These are phyloP conservation scores for Zaprionus bogoriensis DNA, from an alignment of 2,888 invertebrate genomes.

Conservation along the genomic window DNA sequence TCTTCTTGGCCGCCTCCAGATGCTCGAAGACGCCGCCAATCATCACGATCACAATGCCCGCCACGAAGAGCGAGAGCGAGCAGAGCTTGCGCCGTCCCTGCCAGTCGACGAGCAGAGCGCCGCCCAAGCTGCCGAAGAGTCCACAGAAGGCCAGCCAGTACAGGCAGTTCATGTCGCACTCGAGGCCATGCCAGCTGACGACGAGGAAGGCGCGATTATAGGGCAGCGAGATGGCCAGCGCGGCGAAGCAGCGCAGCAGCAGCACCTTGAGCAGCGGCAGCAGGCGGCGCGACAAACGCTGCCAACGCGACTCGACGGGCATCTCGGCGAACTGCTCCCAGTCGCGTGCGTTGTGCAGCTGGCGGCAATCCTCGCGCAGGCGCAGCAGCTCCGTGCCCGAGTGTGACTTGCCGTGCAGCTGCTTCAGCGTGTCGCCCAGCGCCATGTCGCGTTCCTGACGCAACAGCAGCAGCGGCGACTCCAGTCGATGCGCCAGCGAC, in stretches of 20 bases:
- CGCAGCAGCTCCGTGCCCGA: conserved; percentile 60
- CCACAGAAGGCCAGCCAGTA: conserved; percentile 75
- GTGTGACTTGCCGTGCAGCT: conserved; percentile 50
- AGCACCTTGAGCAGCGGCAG: conserved; percentile 71
- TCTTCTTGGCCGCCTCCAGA: conserved; percentile 58
- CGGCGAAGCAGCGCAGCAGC: conserved; percentile 69
- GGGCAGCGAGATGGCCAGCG: conserved; percentile 72
- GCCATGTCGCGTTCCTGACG: conserved; percentile 72
- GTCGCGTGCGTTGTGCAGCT: conserved; percentile 64
- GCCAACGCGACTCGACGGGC: conserved; percentile 42
- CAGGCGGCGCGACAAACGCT: conserved; percentile 24
- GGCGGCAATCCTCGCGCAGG: conserved; percentile 69
- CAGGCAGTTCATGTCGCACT: conserved; percentile 74
- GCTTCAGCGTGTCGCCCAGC: conserved; percentile 54
- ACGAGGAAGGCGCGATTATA: conserved; percentile 77
- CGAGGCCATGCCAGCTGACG: conserved; percentile 71
- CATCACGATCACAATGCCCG: conserved; percentile 73
- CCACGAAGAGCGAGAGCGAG: conserved; percentile 67
- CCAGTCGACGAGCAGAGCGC: conserved; percentile 73
- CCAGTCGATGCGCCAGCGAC: conserved; percentile 65
- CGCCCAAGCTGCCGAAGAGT: conserved; percentile 72
- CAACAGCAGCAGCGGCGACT: conserved; percentile 73
- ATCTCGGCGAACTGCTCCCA: conserved; percentile 57
- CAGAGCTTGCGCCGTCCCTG: conserved; percentile 74
- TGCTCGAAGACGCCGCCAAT: conserved; percentile 77